Evolutionary conservation across 2,888 invertebrate genomes (phyloP).

Genomic region (Nephrocerus scutellatus): DNA sequence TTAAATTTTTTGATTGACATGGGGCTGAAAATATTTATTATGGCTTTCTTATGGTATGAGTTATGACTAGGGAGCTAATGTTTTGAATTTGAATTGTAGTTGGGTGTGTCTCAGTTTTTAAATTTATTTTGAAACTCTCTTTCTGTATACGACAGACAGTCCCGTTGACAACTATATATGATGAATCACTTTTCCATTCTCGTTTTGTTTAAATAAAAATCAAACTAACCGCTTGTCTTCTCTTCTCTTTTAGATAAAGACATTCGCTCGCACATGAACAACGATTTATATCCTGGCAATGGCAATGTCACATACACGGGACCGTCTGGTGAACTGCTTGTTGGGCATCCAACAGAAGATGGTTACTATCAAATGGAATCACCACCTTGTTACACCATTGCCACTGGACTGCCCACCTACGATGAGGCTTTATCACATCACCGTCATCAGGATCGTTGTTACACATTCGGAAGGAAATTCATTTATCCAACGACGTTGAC

Average conservation of each 20-base stretch:
- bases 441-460: slow-evolving; percentile 40
- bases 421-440: slow-evolving; percentile 56
- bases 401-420: slow-evolving; percentile 58
- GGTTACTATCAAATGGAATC: slow-evolving; percentile 49
- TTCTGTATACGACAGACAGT: too few relatives aligned
- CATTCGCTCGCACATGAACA: slow-evolving; percentile 42
- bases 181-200: too few relatives aligned
- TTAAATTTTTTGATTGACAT: too few relatives aligned
- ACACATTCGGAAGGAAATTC: slow-evolving; percentile 40
- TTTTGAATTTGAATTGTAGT: too few relatives aligned
- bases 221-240: too few relatives aligned
- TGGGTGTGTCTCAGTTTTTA: too few relatives aligned
- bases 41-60: too few relatives aligned
- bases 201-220: too few relatives aligned
- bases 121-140: too few relatives aligned
- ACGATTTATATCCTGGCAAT: slow-evolving; percentile 24
- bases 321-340: slow-evolving; percentile 4
- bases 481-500: slow-evolving; percentile 41
- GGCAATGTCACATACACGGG: slow-evolving; percentile 3
- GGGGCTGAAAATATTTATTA: too few relatives aligned
- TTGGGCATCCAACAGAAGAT: slow-evolving; percentile 25
- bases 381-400: slow-evolving; percentile 58
- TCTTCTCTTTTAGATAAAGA: slow-evolving; percentile 40
- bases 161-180: too few relatives aligned
- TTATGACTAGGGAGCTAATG: too few relatives aligned